Evolutionary conservation across 2,888 invertebrate genomes (phyloP).

Genomic region (Acanthoscelides obtectus): DNA sequence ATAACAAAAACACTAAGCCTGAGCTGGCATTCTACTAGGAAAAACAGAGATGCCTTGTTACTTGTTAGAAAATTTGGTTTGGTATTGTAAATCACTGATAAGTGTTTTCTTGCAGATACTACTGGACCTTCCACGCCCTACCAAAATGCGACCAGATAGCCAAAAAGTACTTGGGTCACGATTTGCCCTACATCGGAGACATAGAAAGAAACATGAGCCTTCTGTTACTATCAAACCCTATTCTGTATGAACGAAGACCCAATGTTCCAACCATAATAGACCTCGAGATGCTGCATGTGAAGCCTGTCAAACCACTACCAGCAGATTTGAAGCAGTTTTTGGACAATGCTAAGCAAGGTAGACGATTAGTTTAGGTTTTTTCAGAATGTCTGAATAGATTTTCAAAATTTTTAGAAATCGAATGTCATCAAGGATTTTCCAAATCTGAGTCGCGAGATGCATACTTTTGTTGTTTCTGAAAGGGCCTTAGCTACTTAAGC

Average conservation of each 20-base stretch:
- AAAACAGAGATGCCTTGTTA: too few relatives aligned
- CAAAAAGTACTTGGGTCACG: conserved; percentile 36
- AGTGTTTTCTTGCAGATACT: conserved; percentile 19
- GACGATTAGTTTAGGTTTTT: not conserved
- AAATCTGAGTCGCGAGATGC: too few relatives aligned
- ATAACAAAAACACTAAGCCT: too few relatives aligned
- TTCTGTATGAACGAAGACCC: conserved; percentile 35
- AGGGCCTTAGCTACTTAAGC: too few relatives aligned
- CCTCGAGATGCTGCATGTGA: conserved; percentile 35
- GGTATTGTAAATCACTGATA: too few relatives aligned
- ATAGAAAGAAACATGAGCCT: conserved; percentile 38
- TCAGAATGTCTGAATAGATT: too few relatives aligned
- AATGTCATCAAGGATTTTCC: too few relatives aligned
- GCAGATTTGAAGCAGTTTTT: conserved; percentile 37
- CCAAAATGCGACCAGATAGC: conserved; percentile 33
- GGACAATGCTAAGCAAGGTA: conserved; percentile 37
- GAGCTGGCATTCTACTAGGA: too few relatives aligned
- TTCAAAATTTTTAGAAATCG: too few relatives aligned
- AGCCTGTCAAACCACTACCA: conserved; percentile 32
- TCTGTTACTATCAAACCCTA: conserved; percentile 36
- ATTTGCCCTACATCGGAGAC: conserved; percentile 37
- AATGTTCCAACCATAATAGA: conserved; percentile 37
- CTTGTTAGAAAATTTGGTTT: too few relatives aligned
- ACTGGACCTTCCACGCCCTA: conserved; percentile 27
- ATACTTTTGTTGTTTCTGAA: too few relatives aligned